Conservation (phyloP, 2,797 vertebrate species). For the Borostomias antarcticus region DNA sequence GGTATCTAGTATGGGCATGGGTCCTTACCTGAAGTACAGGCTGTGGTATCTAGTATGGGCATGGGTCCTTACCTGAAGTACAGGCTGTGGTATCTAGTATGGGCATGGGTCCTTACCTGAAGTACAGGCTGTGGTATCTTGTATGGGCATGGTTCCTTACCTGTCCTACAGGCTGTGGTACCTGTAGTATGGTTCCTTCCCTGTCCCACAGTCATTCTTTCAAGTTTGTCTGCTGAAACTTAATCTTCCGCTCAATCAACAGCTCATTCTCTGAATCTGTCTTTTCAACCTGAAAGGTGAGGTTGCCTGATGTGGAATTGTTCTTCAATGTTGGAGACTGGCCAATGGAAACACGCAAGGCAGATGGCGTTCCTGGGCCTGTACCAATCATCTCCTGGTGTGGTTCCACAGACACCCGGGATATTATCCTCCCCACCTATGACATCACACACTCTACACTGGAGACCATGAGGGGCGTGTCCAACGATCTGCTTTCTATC, state of each 20-base stretch:
- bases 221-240: no score
- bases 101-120: no score
- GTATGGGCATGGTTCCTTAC: conserved; percentile 2
- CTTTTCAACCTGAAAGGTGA: conserved; percentile 72
- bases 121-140: no score
- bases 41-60: no score
- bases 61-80: no score
- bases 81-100: no score
- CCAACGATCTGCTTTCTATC: conserved; percentile 93
- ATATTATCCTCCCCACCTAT: conserved; percentile 91
- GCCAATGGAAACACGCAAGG: conserved; percentile 84
- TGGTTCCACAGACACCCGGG: conserved; percentile 85
- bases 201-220: not conserved
- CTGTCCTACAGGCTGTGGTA: no score
- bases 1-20: no score
- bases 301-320: conserved; percentile 88
- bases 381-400: conserved; percentile 92
- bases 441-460: conserved; percentile 91
- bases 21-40: no score
- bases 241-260: no score
- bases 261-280: no score
- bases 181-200: not conserved
- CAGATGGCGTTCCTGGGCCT: conserved; percentile 75
- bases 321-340: conserved; percentile 95
- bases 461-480: conserved; percentile 89